Evolutionary conservation across 92 coral and sea anemone species (phyloP).

Genomic region (Umimayanthus kanabou): DNA sequence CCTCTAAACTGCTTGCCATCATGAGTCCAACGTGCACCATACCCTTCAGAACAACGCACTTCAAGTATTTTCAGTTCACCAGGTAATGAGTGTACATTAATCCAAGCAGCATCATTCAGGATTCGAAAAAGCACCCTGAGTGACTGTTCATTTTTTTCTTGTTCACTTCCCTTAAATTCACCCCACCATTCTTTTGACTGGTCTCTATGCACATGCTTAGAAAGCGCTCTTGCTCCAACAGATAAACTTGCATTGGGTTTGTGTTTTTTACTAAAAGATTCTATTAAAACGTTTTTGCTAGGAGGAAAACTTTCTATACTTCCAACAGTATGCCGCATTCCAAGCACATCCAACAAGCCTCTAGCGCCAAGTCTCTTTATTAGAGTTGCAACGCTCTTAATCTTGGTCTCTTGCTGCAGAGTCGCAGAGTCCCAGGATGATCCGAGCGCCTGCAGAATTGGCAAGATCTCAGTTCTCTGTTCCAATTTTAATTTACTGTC

Average conservation of each 20-base stretch:
- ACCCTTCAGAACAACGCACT: slow-evolving; percentile 81
- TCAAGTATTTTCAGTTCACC: slow-evolving; percentile 86
- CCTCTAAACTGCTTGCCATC: slow-evolving; percentile 90
- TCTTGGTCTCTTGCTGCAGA: slow-evolving; percentile 37
- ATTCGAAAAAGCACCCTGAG: slow-evolving; percentile 53
- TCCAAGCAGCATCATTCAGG: slow-evolving; percentile 81
- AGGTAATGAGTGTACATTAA: slow-evolving; percentile 83
- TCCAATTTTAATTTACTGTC: slow-evolving; percentile 27
- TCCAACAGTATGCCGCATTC: slow-evolving; percentile 84
- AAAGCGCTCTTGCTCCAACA: slow-evolving; percentile 93
- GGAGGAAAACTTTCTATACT: slow-evolving; percentile 86
- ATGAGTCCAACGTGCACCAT: slow-evolving; percentile 92
- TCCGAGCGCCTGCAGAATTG: slow-evolving; percentile 42
- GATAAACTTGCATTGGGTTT: slow-evolving; percentile 71
- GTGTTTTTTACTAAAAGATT: slow-evolving; percentile 67
- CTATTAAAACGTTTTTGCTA: slow-evolving; percentile 39
- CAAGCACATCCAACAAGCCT: slow-evolving; percentile 75
- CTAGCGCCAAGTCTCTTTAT: slow-evolving; percentile 56
- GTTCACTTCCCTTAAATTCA: slow-evolving; percentile 73
- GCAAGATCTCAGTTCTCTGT: slow-evolving; percentile 19
- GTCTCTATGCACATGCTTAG: slow-evolving; percentile 93
- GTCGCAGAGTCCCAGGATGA: slow-evolving; percentile 52
- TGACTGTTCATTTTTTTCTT: slow-evolving; percentile 80
- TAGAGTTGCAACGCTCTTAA: slow-evolving; percentile 10
- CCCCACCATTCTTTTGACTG: slow-evolving; percentile 86